Base-by-base conservation (phyloP, 2,797 vertebrate genomes). In the Tolypeutes matacus region DNA sequence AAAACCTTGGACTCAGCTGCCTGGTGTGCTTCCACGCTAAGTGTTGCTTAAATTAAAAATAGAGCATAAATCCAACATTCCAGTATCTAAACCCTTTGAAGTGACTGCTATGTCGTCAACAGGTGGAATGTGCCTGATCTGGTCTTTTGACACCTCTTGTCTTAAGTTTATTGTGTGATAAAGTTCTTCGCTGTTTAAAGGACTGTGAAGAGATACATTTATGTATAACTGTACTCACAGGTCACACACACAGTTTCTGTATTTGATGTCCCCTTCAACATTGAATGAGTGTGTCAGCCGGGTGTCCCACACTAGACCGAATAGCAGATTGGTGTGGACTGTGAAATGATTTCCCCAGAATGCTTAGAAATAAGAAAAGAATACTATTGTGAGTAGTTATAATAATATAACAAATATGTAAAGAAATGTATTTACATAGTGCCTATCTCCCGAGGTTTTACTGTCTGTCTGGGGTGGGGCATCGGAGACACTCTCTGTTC, bases 131-230 rank as follows among this genome's bases (percentile, higher is more conserved):
- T 97, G 98, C 98, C 98, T 97, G 97, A 53, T 96, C 97, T 97
- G 96, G 98, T 98, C 97, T 98, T 98, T 60, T 97, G 97, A 97
- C 97, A 97, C 97, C 98, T 98, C 97, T 96, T 97, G 91, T 97
- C 97, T 95, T 96, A 95, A 95, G 93, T 92, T 97, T 98, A 96
- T 96, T 97, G 70, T 98, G 97, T 96, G 97, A 98, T 98, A 98
- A 98, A 98, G 97, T 98, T 98, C 98, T 98, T 97, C 98, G 98
- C 98, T 98, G 98, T 97, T 98, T 98, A 99, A 99, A 98, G 98
- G 98, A 98, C 98, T 99, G 98, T 98, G 98, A 98, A 98, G 98
- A 98, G 98, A 98, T 97, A 98, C 98, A 97, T 98, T 97, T 98
- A 97, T 98, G 97, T 98, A 97, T 97, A 97, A 97, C 97, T 98